phyloP scores from a whole-genome alignment of 1,140 invertebrate genomes.

The Hypsibius dujardini region DNA sequence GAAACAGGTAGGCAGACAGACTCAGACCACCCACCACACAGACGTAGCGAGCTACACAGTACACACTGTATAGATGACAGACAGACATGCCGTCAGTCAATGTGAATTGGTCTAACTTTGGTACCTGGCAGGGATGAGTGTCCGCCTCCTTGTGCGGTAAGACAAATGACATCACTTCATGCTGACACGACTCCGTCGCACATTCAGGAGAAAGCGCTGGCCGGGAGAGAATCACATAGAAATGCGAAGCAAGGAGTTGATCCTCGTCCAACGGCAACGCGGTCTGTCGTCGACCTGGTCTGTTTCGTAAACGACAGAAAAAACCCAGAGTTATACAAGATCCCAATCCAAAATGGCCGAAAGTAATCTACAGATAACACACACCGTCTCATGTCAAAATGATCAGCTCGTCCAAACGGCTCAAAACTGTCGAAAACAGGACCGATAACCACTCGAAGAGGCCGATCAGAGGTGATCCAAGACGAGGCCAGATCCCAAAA shows the following conservation, averaged over 20 bases:
- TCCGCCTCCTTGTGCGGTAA: neutral
- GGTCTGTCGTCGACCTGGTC: neutral
- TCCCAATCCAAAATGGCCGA: too few species aligned
- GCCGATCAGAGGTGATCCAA: neutral
- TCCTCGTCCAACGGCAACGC: neutral
- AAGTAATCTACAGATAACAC: neutral
- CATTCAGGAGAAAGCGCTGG: neutral
- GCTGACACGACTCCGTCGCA: neutral
- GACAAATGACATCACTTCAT: neutral
- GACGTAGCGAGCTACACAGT: too few species aligned
- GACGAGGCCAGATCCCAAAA: neutral
- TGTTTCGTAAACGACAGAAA: too few species aligned
- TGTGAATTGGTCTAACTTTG: too few species aligned
- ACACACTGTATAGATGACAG: too few species aligned
- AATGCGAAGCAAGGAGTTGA: neutral
- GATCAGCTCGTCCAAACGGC: neutral
- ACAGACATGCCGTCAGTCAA: too few species aligned
- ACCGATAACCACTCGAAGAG: neutral
- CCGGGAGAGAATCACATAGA: neutral
- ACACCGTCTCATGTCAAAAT: neutral
- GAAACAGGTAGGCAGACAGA: too few species aligned
- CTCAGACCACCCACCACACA: too few species aligned
- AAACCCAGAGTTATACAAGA: too few species aligned
- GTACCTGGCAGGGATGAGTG: neutral
- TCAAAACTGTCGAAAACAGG: neutral